These are phyloP conservation scores for Hypothenemus hampei DNA, from an alignment of 1,140 invertebrate species.

Conservation along the genomic window DNA sequence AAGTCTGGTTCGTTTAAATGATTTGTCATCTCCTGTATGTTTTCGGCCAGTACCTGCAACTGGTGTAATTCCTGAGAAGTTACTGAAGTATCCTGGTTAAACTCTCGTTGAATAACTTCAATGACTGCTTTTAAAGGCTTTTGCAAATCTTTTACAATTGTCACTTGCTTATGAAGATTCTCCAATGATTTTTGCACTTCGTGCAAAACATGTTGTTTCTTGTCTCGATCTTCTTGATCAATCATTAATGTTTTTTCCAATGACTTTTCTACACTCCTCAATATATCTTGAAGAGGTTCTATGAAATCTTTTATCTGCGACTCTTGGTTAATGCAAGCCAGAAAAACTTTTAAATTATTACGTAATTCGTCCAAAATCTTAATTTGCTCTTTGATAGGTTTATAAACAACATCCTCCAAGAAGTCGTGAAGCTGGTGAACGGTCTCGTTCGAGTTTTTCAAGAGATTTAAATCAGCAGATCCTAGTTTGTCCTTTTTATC, in stretches of 20 bases:
- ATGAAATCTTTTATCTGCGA: slow-evolving; percentile 42
- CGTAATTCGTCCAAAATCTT: slow-evolving; percentile 24
- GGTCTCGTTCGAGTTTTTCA: slow-evolving; percentile 31
- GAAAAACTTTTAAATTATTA: slow-evolving; percentile 34
- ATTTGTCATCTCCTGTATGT: slow-evolving; percentile 27
- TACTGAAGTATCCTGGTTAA: slow-evolving; percentile 10
- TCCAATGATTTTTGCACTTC: slow-evolving; percentile 28
- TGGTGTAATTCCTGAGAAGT: slow-evolving; percentile 27
- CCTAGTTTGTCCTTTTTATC: slow-evolving; percentile 39
- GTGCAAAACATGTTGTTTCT: slow-evolving; percentile 34
- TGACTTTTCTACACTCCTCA: slow-evolving; percentile 46
- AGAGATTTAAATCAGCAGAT: slow-evolving; percentile 34
- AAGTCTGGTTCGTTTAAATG: slow-evolving; percentile 19
- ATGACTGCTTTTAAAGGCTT: slow-evolving; percentile 33
- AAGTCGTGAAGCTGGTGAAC: slow-evolving; percentile 25
- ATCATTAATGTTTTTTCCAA: slow-evolving; percentile 38
- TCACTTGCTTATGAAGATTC: slow-evolving; percentile 12
- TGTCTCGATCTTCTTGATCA: slow-evolving; percentile 34
- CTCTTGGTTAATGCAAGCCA: slow-evolving; percentile 42
- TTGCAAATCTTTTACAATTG: slow-evolving; percentile 4
- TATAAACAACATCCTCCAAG: slow-evolving; percentile 29
- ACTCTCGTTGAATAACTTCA: slow-evolving; percentile 14
- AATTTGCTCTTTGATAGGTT: slow-evolving; percentile 26
- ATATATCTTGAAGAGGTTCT: slow-evolving; percentile 48
- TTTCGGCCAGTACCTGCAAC: slow-evolving; percentile 30